Conservation (phyloP, 2,113 vertebrate genomes). For the Leiothrix lutea region DNA sequence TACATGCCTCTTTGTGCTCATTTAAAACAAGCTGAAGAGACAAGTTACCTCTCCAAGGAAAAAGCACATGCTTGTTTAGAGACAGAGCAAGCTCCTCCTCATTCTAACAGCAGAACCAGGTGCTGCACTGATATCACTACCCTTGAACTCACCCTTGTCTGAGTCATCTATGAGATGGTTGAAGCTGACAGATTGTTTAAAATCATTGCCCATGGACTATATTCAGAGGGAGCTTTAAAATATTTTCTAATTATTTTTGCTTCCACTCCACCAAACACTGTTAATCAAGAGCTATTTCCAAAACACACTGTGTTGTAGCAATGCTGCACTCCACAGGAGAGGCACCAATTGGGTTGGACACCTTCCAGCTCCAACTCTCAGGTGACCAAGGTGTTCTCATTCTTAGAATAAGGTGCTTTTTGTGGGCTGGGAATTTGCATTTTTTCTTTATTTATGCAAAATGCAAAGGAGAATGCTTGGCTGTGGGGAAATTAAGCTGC, state of each 20-base stretch:
- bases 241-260: constrained; percentile 65
- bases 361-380: constrained; percentile 13
- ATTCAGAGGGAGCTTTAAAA: constrained; percentile 41
- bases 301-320: background rate
- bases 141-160: constrained; percentile 17
- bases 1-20: background rate
- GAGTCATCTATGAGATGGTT: constrained; percentile 1
- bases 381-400: background rate
- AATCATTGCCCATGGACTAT: constrained; percentile 11
- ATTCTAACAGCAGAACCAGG: background rate
- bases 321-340: constrained; percentile 14
- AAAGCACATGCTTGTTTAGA: background rate
- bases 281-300: constrained; percentile 59
- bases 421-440: background rate
- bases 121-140: background rate
- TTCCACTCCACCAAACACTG: constrained; percentile 56
- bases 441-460: background rate
- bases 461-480: background rate
- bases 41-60: background rate
- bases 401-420: background rate
- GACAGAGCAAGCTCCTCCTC: background rate
- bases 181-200: constrained; percentile 46
- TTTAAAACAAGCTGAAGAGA: background rate
- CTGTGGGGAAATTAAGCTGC: background rate
- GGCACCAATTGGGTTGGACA: background rate